Percentiles rank a stretch among this genome's conserved stretches.
Conservation (phyloP, 1,140 invertebrate genomes). For the Venustaconcha ellipsiformis region DNA sequence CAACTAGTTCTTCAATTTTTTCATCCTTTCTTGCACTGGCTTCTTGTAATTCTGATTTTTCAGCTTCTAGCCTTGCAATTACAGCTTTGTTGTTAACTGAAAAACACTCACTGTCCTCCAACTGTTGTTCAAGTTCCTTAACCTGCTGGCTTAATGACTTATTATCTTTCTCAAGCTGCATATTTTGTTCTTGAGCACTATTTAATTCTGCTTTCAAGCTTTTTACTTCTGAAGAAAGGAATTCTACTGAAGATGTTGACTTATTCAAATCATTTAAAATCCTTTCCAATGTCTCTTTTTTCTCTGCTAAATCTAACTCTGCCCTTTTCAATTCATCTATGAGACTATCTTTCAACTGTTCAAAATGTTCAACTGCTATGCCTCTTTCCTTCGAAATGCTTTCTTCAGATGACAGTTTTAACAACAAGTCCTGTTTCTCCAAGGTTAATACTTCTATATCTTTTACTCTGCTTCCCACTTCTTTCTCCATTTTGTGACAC, state of each 20-base stretch:
- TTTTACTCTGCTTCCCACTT: background rate
- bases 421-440: conserved; percentile 16
- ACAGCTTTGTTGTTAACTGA: conserved; percentile 19
- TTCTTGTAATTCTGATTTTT: conserved; percentile 8
- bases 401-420: conserved; percentile 15
- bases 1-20: conserved; percentile 14
- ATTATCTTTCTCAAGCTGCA: background rate
- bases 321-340: background rate
- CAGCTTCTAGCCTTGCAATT: conserved; percentile 25
- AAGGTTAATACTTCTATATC: conserved; percentile 18
- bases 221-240: background rate
- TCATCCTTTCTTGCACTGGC: conserved; percentile 1
- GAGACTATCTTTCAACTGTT: background rate
- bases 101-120: background rate
- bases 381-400: background rate
- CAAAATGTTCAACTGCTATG: background rate
- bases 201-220: background rate
- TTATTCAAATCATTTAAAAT: conserved; percentile 1
- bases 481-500: conserved; percentile 10
- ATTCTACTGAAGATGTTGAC: background rate
- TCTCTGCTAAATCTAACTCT: background rate
- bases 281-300: background rate
- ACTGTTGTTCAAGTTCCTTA: background rate
- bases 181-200: background rate
- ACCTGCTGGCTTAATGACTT: background rate